Evolutionary conservation across 2,888 invertebrate species (phyloP).

Genomic region (Boloria selene): DNA sequence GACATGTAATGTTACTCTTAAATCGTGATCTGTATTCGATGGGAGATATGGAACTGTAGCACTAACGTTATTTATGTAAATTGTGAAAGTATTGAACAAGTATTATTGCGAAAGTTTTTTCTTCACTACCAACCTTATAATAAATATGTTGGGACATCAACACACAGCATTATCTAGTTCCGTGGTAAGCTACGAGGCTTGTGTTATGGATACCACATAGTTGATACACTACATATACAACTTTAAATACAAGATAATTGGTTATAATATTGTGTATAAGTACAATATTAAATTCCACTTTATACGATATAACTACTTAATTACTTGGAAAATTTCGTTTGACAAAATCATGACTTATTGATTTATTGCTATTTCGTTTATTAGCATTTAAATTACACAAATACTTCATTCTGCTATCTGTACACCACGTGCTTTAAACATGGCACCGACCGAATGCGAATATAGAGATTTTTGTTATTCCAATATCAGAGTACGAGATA

Average conservation of each 20-base stretch:
- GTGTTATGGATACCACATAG: too few relatives aligned
- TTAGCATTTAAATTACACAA: conserved; percentile 8
- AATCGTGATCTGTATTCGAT: conserved; percentile 36
- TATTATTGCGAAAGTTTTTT: conserved; percentile 18
- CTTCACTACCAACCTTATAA: neutral
- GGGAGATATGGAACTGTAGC: conserved; percentile 14
- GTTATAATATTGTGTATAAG: neutral
- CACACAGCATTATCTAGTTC: too few relatives aligned
- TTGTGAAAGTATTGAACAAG: conserved; percentile 19
- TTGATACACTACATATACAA: too few relatives aligned
- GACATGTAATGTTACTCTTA: conserved; percentile 54
- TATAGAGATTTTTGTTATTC: conserved; percentile 51
- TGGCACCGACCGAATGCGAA: conserved; percentile 41
- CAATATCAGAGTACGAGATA: conserved; percentile 37
- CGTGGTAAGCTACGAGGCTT: too few relatives aligned
- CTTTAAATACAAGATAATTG: too few relatives aligned
- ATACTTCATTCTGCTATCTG: conserved; percentile 32
- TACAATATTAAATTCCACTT: neutral
- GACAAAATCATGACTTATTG: neutral
- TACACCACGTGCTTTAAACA: conserved; percentile 44
- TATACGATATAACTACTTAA: too few relatives aligned
- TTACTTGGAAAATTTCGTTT: neutral
- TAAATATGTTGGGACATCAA: too few relatives aligned
- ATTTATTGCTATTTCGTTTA: neutral
- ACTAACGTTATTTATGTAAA: conserved; percentile 8